Evolutionary conservation across 2,113 vertebrate genomes (phyloP), one percentile per base, ranked within the genome.

Genomic region (Petromus typicus): DNA sequence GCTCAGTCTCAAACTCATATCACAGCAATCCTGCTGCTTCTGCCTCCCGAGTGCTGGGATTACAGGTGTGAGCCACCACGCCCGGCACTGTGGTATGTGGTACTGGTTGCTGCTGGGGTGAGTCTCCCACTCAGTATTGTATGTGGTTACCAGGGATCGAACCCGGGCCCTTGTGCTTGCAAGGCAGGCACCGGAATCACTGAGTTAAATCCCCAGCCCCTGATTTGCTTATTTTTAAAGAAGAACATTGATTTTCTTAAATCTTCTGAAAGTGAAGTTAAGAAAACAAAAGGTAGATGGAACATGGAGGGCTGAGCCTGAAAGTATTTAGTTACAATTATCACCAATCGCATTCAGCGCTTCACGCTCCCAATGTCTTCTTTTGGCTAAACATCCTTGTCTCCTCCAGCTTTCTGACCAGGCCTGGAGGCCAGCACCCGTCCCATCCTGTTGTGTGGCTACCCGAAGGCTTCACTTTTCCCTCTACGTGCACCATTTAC

Each of bases 201-300:
- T n/a, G n/a, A n/a, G n/a, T n/a, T n/a, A n/a, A n/a, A n/a, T n/a
- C n/a, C n/a, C n/a, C n/a, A n/a, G n/a, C n/a, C n/a, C n/a, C n/a
- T n/a, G n/a, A n/a, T 94, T 94, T 78, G 20, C 30, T 67, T 69
- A 3, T 81, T 81, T 95, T 84, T 71, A 54, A 94, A 84, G 73
- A 84, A 3, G n/a, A 20, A 4, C 10, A 9, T 7, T 86, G 61
- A 43, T 91, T 92, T 95, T 67, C 83, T 45, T 51, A 63, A 94
- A 88, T n/a, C 45, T 85, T 76, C 3, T 83, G 40, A 69, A 69
- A n/a, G 59, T 76, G 81, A 20, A 34, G 57, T 51, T 25, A 30
- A 78, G 43, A 63, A 51, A 25, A 11, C 22, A 22, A 6, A 4
- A 57, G 13, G 32, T 48, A 40, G 37, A 82, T 69, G 45, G 87